phyloP scores from a whole-genome alignment of 2,113 vertebrate species.

The Megaceryle maxima region DNA sequence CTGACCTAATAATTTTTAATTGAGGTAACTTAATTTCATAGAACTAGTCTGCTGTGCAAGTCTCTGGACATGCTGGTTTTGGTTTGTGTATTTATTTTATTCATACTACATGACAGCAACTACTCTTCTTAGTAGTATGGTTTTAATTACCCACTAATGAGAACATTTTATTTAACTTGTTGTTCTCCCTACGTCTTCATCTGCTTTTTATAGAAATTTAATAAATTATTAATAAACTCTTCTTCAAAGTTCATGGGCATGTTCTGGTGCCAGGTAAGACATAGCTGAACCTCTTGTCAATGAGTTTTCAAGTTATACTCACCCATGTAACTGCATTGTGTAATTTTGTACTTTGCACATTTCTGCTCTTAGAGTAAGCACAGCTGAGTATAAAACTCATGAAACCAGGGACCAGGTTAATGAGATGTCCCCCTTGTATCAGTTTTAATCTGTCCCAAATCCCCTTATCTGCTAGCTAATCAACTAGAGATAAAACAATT shows the following conservation, averaged over 20 bases:
- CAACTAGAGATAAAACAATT: not conserved
- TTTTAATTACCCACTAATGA: not conserved
- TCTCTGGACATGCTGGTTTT: not conserved
- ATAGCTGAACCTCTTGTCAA: not conserved
- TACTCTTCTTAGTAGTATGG: not conserved
- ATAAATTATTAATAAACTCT: not conserved
- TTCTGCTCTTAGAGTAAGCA: not conserved
- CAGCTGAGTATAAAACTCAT: not conserved
- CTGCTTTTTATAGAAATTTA: not conserved
- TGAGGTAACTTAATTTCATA: not conserved
- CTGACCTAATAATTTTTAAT: not conserved
- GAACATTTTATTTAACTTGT: not conserved
- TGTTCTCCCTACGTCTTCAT: not conserved
- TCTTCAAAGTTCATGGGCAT: not conserved
- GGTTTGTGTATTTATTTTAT: not conserved
- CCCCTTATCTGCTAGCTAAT: constrained; percentile 1
- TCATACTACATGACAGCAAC: not conserved
- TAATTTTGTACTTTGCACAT: not conserved
- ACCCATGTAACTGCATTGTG: not conserved
- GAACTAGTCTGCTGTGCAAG: not conserved
- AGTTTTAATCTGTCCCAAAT: constrained; percentile 24
- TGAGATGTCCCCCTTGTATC: not conserved
- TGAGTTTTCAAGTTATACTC: not conserved
- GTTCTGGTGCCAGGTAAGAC: not conserved
- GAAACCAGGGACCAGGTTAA: not conserved